Evolutionary conservation across 1,140 invertebrate species (phyloP).

Genomic region (Neomicropteryx cornuta): DNA sequence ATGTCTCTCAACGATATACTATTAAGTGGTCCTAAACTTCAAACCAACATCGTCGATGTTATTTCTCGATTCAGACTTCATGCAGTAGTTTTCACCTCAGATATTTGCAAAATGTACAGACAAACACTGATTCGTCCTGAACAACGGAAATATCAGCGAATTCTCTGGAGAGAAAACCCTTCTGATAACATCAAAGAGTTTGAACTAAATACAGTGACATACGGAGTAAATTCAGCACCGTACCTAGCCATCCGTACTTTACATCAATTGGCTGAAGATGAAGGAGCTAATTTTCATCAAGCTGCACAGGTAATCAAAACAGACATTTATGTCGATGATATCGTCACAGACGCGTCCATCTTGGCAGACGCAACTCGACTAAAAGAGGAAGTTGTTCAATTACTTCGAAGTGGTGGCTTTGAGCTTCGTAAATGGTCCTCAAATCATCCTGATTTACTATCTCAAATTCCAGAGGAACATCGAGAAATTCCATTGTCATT

Average conservation of each 20-base stretch:
- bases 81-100: conserved; percentile 16
- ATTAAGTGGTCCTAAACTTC: conserved; percentile 19
- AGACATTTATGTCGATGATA: conserved; percentile 21
- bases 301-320: conserved; percentile 12
- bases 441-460: conserved; percentile 1
- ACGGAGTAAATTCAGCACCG: conserved; percentile 17
- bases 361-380: conserved; percentile 2
- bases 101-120: conserved; percentile 28
- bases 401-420: conserved; percentile 12
- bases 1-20: conserved; percentile 23
- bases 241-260: conserved; percentile 16
- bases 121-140: conserved; percentile 21
- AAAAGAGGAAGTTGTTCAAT: neutral
- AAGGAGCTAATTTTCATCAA: conserved; percentile 5
- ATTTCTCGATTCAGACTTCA: conserved; percentile 23
- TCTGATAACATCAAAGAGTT: conserved; percentile 11
- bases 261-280: conserved; percentile 7
- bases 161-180: conserved; percentile 21
- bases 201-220: conserved; percentile 20
- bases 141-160: conserved; percentile 21
- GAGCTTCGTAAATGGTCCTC: conserved; percentile 15
- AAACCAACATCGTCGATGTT: conserved; percentile 22
- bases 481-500: neutral
- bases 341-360: conserved; percentile 9
- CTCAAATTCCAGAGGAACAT: neutral